phyloP scores from a whole-genome alignment of 2,797 vertebrate genomes.

The Pipistrellus pipistrellus region DNA sequence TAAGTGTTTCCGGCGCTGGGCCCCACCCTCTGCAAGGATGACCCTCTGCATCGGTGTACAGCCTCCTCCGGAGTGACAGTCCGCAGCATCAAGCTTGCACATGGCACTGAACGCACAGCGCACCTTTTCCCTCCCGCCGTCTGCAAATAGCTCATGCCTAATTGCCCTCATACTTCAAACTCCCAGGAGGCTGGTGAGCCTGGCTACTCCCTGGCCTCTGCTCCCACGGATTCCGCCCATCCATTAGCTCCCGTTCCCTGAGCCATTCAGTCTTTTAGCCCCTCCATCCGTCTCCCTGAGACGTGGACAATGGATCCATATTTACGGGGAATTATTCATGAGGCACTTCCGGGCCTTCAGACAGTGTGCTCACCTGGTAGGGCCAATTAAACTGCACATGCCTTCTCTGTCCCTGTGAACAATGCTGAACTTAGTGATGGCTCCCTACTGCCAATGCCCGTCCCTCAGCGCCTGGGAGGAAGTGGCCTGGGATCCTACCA shows the following conservation, averaged over 20 bases:
- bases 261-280: not conserved
- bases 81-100: not conserved
- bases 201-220: slow-evolving; percentile 8
- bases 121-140: slow-evolving; percentile 51
- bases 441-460: not conserved
- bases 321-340: slow-evolving; percentile 47
- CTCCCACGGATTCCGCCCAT: not conserved
- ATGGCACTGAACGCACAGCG: not conserved
- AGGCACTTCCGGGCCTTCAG: not conserved
- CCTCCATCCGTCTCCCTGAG: not conserved
- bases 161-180: slow-evolving; percentile 62
- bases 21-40: not conserved
- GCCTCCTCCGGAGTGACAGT: slow-evolving; percentile 20
- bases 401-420: not conserved
- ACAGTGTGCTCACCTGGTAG: not conserved
- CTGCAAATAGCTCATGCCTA: slow-evolving; percentile 72
- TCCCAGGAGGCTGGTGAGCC: slow-evolving; percentile 38
- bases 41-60: not conserved
- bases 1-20: not conserved
- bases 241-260: slow-evolving; percentile 37
- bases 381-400: not conserved
- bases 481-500: not conserved
- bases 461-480: not conserved
- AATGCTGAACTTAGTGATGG: not conserved
- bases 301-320: not conserved